These are phyloP conservation scores for Thyatira batis DNA, from an alignment of 2,888 invertebrate genomes.

Conservation along the genomic window DNA sequence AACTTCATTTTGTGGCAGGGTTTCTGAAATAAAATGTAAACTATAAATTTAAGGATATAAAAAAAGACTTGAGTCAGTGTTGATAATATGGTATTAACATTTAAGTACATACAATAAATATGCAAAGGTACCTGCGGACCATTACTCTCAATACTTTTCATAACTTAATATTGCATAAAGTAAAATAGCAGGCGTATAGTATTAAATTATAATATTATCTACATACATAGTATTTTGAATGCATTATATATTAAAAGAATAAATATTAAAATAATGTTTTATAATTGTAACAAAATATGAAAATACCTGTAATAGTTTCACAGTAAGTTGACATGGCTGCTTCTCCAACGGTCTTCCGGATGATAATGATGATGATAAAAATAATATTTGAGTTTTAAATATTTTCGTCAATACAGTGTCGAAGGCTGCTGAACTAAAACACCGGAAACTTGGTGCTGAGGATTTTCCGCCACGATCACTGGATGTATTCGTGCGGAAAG, in stretches of 20 bases:
- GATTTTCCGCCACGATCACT: conserved; percentile 34
- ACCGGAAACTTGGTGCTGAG: conserved; percentile 41
- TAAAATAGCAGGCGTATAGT: background rate
- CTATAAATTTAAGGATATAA: too few relatives aligned
- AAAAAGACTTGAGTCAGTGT: too few relatives aligned
- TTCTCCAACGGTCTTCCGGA: conserved; percentile 30
- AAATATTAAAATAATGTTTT: conserved; percentile 2
- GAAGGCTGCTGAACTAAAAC: conserved; percentile 44
- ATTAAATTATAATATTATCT: too few relatives aligned
- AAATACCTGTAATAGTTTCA: conserved; percentile 54
- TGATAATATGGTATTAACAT: too few relatives aligned
- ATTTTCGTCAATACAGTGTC: conserved; percentile 34
- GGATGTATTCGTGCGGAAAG: conserved; percentile 53
- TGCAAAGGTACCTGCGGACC: background rate
- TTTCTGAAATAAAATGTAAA: conserved; percentile 45
- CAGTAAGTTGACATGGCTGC: conserved; percentile 58
- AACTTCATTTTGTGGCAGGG: conserved; percentile 30
- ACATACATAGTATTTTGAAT: too few relatives aligned
- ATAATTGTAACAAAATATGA: conserved; percentile 6
- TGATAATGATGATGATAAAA: conserved; percentile 55
- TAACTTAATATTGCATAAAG: background rate
- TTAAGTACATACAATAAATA: background rate
- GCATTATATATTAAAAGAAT: too few relatives aligned
- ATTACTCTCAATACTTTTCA: background rate
- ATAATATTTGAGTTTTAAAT: conserved; percentile 67